These are phyloP conservation scores for Anseranas semipalmata DNA, from an alignment of 2,113 vertebrate genomes.

Conservation along the genomic window DNA sequence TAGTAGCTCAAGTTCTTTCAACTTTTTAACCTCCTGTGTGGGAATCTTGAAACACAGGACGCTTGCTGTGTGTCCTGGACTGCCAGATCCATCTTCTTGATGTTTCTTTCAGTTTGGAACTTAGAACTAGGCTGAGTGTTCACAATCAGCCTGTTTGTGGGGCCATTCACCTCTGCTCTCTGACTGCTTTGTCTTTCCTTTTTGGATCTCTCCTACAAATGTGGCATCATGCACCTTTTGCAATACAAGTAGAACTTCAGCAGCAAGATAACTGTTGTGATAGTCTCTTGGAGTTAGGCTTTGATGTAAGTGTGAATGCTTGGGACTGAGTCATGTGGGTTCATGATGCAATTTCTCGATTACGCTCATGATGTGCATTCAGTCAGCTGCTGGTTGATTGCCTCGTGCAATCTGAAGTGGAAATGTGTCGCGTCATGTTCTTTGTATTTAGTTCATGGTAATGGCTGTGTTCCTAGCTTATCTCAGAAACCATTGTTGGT, in stretches of 20 bases:
- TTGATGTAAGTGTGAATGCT: neutral
- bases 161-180: neutral
- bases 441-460: neutral
- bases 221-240: neutral
- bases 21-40: neutral
- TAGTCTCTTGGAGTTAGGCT: neutral
- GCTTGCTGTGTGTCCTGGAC: neutral
- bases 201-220: neutral
- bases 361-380: neutral
- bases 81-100: neutral
- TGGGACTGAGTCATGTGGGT: neutral
- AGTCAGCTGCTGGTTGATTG: rapidly evolving
- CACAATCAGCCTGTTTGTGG: neutral
- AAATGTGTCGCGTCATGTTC: neutral
- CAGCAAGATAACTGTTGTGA: neutral
- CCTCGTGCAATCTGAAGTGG: neutral
- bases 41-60: neutral
- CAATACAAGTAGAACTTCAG: neutral
- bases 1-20: neutral
- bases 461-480: neutral
- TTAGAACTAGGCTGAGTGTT: neutral
- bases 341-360: neutral
- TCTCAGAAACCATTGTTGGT: neutral
- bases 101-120: neutral
- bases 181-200: neutral